phyloP scores from a whole-genome alignment of 2,797 vertebrate species.

The Hephaestus fuliginosus region DNA sequence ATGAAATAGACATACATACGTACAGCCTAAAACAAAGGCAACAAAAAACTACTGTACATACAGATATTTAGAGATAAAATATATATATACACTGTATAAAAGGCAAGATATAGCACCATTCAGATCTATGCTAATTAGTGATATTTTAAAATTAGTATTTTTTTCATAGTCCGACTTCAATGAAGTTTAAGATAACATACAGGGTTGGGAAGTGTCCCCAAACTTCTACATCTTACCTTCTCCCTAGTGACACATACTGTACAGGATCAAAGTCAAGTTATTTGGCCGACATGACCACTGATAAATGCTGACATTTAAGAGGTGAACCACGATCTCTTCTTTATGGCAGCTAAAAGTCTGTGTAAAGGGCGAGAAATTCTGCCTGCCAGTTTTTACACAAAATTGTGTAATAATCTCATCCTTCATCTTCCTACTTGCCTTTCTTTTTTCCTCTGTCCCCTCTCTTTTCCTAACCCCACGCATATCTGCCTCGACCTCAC shows the following conservation, averaged over 20 bases:
- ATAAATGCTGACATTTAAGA: neutral
- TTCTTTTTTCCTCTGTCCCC: neutral
- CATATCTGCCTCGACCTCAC: constrained; percentile 17
- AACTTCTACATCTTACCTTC: neutral
- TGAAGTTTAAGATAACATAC: neutral
- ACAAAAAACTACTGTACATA: too few species aligned
- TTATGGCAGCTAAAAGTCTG: neutral
- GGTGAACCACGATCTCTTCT: neutral
- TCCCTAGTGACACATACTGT: neutral
- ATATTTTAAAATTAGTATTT: neutral
- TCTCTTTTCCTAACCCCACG: neutral
- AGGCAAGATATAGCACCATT: neutral
- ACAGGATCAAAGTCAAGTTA: neutral
- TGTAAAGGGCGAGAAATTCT: neutral
- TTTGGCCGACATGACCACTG: neutral
- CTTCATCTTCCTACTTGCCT: neutral
- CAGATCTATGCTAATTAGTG: neutral
- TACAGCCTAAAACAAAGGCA: too few species aligned
- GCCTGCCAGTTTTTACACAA: neutral
- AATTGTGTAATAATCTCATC: neutral
- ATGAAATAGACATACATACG: too few species aligned
- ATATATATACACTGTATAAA: too few species aligned
- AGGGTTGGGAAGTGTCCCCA: neutral
- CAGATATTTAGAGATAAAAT: too few species aligned
- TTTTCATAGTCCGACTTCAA: neutral